phyloP scores from a whole-genome alignment of 2,888 invertebrate genomes.

The Lumbricus terrestris region DNA sequence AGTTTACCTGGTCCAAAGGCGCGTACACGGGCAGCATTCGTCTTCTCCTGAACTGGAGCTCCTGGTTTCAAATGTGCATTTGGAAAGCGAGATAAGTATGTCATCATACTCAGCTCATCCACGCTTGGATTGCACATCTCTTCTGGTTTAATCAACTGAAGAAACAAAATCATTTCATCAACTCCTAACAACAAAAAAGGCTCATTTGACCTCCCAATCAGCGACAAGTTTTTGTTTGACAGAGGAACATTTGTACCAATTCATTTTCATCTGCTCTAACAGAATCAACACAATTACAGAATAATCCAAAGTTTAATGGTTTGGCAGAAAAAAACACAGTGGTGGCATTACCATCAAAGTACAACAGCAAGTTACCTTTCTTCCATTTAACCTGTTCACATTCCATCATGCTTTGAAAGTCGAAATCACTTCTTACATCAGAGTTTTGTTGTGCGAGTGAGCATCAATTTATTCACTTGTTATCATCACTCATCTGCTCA shows the following conservation, averaged over 20 bases:
- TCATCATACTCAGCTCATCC: constrained; percentile 92
- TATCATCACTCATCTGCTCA: too few relatives aligned
- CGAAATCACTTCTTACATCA: too few relatives aligned
- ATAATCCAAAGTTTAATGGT: too few relatives aligned
- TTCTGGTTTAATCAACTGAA: constrained; percentile 78
- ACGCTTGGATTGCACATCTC: constrained; percentile 88
- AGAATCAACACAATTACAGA: not conserved
- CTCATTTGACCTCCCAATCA: not conserved
- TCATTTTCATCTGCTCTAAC: not conserved
- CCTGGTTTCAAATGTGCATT: constrained; percentile 79
- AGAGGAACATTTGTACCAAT: not conserved
- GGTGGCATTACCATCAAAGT: not conserved
- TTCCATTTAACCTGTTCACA: too few relatives aligned
- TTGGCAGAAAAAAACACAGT: not conserved
- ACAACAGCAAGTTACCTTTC: too few relatives aligned
- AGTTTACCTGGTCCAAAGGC: constrained; percentile 77
- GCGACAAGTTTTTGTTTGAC: not conserved
- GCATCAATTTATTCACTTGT: too few relatives aligned
- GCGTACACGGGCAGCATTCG: constrained; percentile 70
- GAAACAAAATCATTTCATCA: not conserved
- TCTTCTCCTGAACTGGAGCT: constrained; percentile 76
- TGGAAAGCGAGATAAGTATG: constrained; percentile 87
- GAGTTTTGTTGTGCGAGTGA: too few relatives aligned
- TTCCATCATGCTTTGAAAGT: too few relatives aligned
- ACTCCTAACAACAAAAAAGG: not conserved